A percentile compares a stretch with the other conserved stretches of the same genome.
These are phyloP conservation scores for Muschampia plurimacula DNA, from an alignment of 2,888 invertebrate species.

Conservation along the genomic window DNA sequence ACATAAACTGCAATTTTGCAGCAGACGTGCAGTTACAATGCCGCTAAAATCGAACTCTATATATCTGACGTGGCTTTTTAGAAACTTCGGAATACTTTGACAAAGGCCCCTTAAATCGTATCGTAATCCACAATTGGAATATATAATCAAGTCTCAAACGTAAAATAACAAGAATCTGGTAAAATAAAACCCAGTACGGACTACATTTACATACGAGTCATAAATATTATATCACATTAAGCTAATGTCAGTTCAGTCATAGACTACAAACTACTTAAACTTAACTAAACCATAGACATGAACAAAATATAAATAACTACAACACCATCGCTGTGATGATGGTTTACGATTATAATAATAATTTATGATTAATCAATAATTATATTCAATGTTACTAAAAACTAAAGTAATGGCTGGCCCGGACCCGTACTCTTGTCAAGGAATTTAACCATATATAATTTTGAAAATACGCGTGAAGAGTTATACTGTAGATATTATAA, in stretches of 20 bases:
- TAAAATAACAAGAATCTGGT: neutral
- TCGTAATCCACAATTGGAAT: constrained; percentile 16
- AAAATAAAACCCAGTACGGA: constrained; percentile 42
- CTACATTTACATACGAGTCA: constrained; percentile 70
- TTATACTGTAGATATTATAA: no score
- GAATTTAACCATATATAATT: neutral
- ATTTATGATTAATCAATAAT: constrained; percentile 17
- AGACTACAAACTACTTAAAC: constrained; percentile 69
- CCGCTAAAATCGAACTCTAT: no score
- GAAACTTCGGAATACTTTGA: neutral
- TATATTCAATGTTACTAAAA: constrained; percentile 20
- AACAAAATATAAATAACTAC: constrained; percentile 42
- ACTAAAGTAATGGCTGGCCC: constrained; percentile 29
- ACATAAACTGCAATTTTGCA: no score
- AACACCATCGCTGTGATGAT: constrained; percentile 7
- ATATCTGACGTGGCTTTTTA: neutral
- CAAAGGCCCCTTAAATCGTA: neutral
- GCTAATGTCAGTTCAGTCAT: constrained; percentile 82
- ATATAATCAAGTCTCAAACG: constrained; percentile 25
- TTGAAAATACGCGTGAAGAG: no score
- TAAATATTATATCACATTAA: constrained; percentile 85
- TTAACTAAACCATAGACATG: constrained; percentile 45
- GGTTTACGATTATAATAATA: constrained; percentile 13
- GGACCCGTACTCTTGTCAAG: neutral
- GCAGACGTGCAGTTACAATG: no score